These are phyloP conservation scores for Caenorhabditis wallacei DNA, from an alignment of 2,888 invertebrate genomes.

Conservation along the genomic window DNA sequence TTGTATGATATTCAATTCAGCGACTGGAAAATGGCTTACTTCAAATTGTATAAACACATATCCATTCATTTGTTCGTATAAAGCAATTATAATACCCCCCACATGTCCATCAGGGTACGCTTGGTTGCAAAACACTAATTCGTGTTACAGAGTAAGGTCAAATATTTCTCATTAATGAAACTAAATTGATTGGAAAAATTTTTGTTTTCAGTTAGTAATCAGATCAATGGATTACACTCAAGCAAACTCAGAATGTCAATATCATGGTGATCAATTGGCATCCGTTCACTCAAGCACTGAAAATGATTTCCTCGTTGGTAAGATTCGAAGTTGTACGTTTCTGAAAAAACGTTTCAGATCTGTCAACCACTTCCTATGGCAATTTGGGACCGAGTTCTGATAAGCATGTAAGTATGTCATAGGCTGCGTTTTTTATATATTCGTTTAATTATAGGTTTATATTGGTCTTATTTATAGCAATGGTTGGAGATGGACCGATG, in stretches of 20 bases:
- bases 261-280: constrained; percentile 27
- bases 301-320: constrained; percentile 45
- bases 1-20: constrained; percentile 32
- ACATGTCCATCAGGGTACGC: constrained; percentile 36
- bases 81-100: background rate
- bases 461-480: background rate
- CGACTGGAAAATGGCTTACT: constrained; percentile 39
- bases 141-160: constrained; percentile 41
- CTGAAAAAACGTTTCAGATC: background rate
- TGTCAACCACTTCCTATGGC: background rate
- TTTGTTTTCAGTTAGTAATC: background rate
- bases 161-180: background rate
- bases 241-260: constrained; percentile 1
- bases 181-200: background rate
- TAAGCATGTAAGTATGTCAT: background rate
- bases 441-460: background rate
- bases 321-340: too few relatives aligned
- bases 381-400: background rate
- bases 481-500: background rate
- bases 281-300: constrained; percentile 33
- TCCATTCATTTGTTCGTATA: constrained; percentile 38
- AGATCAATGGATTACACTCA: constrained; percentile 5
- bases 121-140: constrained; percentile 24
- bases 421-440: background rate
- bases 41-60: constrained; percentile 16